Evolutionary conservation across 2,888 invertebrate species (phyloP).

Genomic region (Mactromeris polynyma): DNA sequence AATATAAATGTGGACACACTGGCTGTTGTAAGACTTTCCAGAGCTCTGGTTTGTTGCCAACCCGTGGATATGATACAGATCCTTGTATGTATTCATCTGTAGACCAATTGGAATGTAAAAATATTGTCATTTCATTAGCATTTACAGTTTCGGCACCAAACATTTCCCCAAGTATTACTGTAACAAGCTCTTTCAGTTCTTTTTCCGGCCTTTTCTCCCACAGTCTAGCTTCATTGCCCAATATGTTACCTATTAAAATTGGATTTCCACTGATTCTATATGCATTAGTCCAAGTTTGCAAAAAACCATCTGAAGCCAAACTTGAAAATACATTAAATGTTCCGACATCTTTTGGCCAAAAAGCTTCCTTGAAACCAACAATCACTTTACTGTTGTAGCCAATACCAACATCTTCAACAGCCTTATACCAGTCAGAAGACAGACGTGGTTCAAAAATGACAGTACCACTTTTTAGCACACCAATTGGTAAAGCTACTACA

Average conservation of each 20-base stretch:
- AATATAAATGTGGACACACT: constrained; percentile 80
- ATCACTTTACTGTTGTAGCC: constrained; percentile 73
- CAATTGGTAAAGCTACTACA: constrained; percentile 80
- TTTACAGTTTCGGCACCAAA: constrained; percentile 76
- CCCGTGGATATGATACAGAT: constrained; percentile 75
- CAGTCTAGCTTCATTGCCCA: constrained; percentile 68
- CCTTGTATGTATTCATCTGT: constrained; percentile 72
- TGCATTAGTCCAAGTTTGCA: constrained; percentile 81
- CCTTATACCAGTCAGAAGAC: constrained; percentile 70
- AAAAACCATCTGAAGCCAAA: constrained; percentile 70
- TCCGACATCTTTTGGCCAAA: constrained; percentile 82
- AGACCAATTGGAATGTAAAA: constrained; percentile 79
- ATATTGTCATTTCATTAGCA: constrained; percentile 69
- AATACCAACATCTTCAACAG: constrained; percentile 71
- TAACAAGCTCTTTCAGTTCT: constrained; percentile 72
- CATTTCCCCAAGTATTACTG: constrained; percentile 70
- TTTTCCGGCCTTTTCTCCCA: constrained; percentile 75
- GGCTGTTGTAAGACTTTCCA: constrained; percentile 75
- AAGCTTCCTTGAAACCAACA: constrained; percentile 78
- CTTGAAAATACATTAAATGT: constrained; percentile 75
- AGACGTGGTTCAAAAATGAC: constrained; percentile 79
- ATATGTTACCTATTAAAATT: constrained; percentile 72
- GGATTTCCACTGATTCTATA: constrained; percentile 73
- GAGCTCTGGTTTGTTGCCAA: constrained; percentile 70
- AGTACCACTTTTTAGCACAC: constrained; percentile 71